Percentiles rank a stretch among this genome's conserved stretches.
Conservation (phyloP, 1,140 invertebrate species). For the Anoplolepis gracilipes region DNA sequence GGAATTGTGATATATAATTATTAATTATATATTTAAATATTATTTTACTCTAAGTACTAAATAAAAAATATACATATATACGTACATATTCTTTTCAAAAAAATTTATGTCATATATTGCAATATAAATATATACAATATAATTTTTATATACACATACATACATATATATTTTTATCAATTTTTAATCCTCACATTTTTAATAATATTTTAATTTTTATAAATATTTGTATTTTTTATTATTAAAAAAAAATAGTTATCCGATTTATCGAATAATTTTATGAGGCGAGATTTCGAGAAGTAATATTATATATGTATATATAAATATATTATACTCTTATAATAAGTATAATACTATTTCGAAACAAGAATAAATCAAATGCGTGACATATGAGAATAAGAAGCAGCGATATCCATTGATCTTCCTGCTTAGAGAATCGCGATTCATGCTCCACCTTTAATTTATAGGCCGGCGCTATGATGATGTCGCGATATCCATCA, state of each 20-base stretch:
- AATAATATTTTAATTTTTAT: not conserved
- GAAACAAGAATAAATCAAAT: constrained; percentile 11
- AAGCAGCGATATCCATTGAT: not conserved
- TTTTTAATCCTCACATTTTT: not conserved
- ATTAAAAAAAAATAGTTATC: not conserved
- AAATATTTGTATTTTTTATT: not conserved
- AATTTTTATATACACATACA: not conserved
- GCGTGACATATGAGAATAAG: constrained; percentile 18
- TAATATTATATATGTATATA: too few species aligned
- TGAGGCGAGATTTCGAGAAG: too few species aligned
- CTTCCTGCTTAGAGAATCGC: not conserved
- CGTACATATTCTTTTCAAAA: not conserved
- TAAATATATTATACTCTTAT: too few species aligned
- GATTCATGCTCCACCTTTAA: not conserved
- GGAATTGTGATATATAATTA: constrained; percentile 30
- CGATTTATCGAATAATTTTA: not conserved
- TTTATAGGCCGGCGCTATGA: not conserved
- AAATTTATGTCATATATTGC: not conserved
- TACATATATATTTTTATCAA: not conserved
- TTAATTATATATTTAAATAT: constrained; percentile 22
- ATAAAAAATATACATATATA: not conserved
- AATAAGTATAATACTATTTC: not conserved
- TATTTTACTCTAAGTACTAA: constrained; percentile 20
- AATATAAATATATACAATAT: not conserved
- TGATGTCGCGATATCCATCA: constrained; percentile 1